Percentiles rank a stretch among this genome's conserved stretches.
phyloP scores from a whole-genome alignment of 2,797 vertebrate genomes.

The Rhabdomys pumilio region DNA sequence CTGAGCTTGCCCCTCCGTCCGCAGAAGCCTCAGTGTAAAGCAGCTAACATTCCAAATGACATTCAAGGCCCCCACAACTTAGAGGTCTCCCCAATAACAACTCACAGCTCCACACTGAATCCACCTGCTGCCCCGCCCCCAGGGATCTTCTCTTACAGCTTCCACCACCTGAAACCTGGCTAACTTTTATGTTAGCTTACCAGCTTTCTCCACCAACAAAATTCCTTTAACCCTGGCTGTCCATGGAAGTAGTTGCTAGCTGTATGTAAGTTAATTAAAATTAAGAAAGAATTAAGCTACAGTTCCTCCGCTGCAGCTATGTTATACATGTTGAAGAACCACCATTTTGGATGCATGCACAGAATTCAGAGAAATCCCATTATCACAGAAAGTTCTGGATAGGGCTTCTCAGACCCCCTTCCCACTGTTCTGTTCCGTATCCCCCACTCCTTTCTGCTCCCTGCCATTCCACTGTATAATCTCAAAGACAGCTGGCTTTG shows the following conservation, averaged over 20 bases:
- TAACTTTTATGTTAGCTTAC: not conserved
- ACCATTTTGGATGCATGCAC: not conserved
- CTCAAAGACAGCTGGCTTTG: not conserved
- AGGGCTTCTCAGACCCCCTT: not conserved
- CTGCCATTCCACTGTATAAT: not conserved
- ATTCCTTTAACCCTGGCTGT: not conserved
- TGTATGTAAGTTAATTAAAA: conserved; percentile 23
- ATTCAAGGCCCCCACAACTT: not conserved
- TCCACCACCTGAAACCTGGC: conserved; percentile 8
- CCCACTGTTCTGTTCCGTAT: not conserved
- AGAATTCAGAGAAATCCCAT: not conserved
- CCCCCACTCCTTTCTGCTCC: not conserved
- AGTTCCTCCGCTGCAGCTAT: not conserved
- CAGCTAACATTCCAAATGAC: not conserved
- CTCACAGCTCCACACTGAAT: not conserved
- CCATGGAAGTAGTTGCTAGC: not conserved
- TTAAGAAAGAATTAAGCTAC: conserved; percentile 11
- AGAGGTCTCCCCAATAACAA: not conserved
- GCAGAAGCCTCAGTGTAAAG: not conserved
- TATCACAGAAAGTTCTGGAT: not conserved
- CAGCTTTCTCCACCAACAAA: not conserved
- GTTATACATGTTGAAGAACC: not conserved
- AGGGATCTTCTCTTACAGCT: not conserved
- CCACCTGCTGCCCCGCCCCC: not conserved
- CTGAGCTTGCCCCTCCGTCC: not conserved